phyloP scores from a whole-genome alignment of 2,888 invertebrate species.

The Eristalinus aeneus region DNA sequence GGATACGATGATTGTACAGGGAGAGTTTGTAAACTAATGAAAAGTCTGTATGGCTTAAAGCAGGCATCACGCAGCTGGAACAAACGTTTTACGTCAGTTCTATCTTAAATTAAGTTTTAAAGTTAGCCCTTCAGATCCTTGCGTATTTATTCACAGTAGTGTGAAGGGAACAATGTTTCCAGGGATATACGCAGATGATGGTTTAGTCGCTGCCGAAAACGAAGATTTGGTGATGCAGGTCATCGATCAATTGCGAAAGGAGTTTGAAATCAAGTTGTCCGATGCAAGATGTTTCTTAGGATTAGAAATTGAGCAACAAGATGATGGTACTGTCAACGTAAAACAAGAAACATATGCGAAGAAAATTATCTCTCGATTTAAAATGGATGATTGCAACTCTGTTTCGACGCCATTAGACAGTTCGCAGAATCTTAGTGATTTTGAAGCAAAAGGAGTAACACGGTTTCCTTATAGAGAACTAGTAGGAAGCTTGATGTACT shows the following conservation, averaged over 20 bases:
- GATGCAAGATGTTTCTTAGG: slow-evolving; percentile 51
- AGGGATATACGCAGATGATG: slow-evolving; percentile 74
- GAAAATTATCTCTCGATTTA: background rate
- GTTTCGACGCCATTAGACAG: background rate
- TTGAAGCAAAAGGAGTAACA: background rate
- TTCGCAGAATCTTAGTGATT: background rate
- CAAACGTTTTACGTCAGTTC: slow-evolving; percentile 68
- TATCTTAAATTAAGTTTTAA: slow-evolving; percentile 70
- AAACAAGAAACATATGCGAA: background rate
- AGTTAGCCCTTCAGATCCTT: slow-evolving; percentile 73
- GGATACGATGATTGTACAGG: slow-evolving; percentile 62
- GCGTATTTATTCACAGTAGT: slow-evolving; percentile 70
- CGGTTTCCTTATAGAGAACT: too few species aligned
- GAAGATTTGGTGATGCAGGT: slow-evolving; percentile 42
- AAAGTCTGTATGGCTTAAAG: slow-evolving; percentile 73
- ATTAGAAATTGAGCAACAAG: slow-evolving; percentile 32
- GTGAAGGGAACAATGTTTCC: slow-evolving; percentile 59
- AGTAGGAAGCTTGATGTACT: too few species aligned
- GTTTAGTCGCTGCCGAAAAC: slow-evolving; percentile 23
- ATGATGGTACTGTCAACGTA: slow-evolving; percentile 30
- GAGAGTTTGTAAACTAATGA: slow-evolving; percentile 65
- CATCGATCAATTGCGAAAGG: slow-evolving; percentile 31
- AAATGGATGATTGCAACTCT: background rate
- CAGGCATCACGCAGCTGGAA: slow-evolving; percentile 72
- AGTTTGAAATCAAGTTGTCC: slow-evolving; percentile 52